These are phyloP conservation scores for Thunnus albacares DNA, from an alignment of 2,797 vertebrate genomes.

Conservation along the genomic window DNA sequence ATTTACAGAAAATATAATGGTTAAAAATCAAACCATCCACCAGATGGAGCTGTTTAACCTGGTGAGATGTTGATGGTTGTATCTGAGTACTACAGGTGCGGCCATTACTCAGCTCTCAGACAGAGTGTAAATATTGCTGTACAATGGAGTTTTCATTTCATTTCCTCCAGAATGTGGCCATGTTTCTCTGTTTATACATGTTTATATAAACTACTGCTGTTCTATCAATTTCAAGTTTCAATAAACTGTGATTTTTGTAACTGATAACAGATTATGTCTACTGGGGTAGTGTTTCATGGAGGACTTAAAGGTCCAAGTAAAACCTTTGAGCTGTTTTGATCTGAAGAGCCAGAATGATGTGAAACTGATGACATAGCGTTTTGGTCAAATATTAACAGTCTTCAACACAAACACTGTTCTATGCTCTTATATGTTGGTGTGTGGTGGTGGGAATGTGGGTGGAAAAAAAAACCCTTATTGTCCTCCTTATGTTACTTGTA, in stretches of 20 bases:
- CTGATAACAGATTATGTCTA: neutral
- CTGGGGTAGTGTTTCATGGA: neutral
- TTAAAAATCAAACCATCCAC: constrained; percentile 37
- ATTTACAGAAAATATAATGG: neutral
- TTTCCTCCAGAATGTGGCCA: constrained; percentile 19
- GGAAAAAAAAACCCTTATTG: neutral
- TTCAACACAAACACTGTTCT: neutral
- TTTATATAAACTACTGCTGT: neutral
- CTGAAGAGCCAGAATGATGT: neutral
- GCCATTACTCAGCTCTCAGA: constrained; percentile 22
- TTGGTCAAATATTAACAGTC: neutral
- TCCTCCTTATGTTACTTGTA: neutral
- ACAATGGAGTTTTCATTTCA: neutral
- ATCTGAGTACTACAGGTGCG: neutral
- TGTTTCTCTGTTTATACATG: neutral
- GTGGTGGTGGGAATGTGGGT: neutral
- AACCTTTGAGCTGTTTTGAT: neutral
- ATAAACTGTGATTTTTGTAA: neutral
- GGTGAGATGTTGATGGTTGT: neutral
- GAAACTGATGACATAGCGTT: neutral
- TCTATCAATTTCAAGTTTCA: constrained; percentile 13
- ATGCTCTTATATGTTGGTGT: neutral
- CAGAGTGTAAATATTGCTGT: constrained; percentile 20
- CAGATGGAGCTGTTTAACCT: constrained; percentile 50
- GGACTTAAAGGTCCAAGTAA: neutral